These are phyloP conservation scores for Glomeris maerens DNA, from an alignment of 1,140 invertebrate species.

Conservation along the genomic window DNA sequence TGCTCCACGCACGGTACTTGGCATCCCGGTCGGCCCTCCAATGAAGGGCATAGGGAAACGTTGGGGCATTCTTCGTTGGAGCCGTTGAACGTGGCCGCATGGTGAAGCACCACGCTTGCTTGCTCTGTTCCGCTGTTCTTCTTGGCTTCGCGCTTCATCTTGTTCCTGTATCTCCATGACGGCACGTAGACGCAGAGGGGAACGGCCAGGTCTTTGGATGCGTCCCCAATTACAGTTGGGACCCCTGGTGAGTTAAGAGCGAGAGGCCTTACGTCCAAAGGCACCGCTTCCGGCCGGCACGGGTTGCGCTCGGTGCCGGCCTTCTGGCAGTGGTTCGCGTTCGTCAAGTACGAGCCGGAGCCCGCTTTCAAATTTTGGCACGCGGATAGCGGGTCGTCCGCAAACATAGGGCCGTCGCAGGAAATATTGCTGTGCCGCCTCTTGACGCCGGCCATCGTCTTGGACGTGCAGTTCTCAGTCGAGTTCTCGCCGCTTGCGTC, in stretches of 20 bases:
- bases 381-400: not conserved
- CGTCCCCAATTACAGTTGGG: not conserved
- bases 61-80: too few species aligned
- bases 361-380: not conserved
- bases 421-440: slow-evolving; percentile 8
- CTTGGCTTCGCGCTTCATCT: too few species aligned
- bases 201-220: not conserved
- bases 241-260: not conserved
- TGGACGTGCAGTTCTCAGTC: not conserved
- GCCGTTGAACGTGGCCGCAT: too few species aligned
- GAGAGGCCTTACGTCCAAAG: not conserved
- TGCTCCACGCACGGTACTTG: slow-evolving; percentile 24
- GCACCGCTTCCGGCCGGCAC: not conserved
- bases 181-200: slow-evolving; percentile 9
- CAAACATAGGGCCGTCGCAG: not conserved
- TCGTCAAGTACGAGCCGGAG: not conserved
- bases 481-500: slow-evolving; percentile 4
- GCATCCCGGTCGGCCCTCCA: slow-evolving; percentile 24
- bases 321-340: not conserved
- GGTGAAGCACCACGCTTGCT: too few species aligned
- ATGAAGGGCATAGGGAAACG: slow-evolving; percentile 26
- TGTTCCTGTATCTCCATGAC: too few species aligned
- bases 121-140: too few species aligned
- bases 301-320: not conserved
- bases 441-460: not conserved